Percentiles rank a stretch among this genome's conserved stretches.
These are phyloP conservation scores for Darevskia nairensis DNA, from an alignment of 2,797 vertebrate genomes.

Conservation along the genomic window DNA sequence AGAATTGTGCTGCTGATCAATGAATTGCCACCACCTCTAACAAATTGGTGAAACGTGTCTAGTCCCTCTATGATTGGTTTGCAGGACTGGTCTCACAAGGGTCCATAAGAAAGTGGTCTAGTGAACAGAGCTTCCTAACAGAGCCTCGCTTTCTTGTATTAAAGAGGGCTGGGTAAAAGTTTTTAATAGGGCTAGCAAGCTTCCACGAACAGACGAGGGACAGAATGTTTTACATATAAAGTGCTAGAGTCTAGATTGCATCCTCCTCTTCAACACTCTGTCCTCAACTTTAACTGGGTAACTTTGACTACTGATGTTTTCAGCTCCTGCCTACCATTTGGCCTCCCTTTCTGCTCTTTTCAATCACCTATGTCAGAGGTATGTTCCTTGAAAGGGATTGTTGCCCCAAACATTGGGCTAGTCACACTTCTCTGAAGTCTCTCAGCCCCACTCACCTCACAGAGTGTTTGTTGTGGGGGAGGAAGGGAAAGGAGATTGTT, in stretches of 20 bases:
- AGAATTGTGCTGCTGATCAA: background rate
- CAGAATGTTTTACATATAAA: background rate
- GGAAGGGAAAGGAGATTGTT: no score
- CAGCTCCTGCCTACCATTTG: background rate
- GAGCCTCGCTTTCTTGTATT: background rate
- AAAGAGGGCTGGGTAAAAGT: background rate
- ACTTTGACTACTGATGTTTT: background rate
- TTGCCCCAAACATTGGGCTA: background rate
- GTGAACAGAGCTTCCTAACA: background rate
- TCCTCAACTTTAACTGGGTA: background rate
- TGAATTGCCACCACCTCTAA: no score
- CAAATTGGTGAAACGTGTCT: background rate
- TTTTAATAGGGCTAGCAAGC: background rate
- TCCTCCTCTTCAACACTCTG: background rate
- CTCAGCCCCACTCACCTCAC: no score
- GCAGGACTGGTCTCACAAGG: no score
- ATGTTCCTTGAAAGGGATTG: background rate
- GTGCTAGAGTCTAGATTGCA: background rate
- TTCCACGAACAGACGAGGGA: background rate
- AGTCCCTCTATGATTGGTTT: background rate
- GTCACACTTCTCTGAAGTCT: no score
- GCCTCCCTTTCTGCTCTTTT: background rate
- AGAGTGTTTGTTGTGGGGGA: no score
- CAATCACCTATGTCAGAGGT: background rate
- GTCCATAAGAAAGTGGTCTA: background rate